These are phyloP conservation scores for Tauraco erythrolophus DNA, from an alignment of 2,113 vertebrate genomes.

Conservation along the genomic window DNA sequence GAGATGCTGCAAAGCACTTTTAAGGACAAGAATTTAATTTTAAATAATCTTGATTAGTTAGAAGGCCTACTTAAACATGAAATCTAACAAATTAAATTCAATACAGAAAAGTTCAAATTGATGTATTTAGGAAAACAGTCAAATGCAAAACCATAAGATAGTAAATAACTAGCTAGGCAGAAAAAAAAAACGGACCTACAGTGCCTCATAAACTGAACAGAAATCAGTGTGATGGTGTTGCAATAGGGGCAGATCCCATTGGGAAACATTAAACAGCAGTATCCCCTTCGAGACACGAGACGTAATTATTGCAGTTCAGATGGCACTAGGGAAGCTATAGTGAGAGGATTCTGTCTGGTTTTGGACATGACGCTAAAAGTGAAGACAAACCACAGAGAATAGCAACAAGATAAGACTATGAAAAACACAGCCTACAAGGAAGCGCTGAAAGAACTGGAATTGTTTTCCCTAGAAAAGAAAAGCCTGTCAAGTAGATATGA, in stretches of 20 bases:
- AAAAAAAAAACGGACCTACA: not conserved
- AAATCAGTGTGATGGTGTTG: not conserved
- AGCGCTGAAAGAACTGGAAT: not conserved
- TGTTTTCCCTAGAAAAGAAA: not conserved
- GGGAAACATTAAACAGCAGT: not conserved
- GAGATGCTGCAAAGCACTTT: not conserved
- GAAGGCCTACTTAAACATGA: not conserved
- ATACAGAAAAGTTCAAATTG: not conserved
- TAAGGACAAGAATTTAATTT: not conserved
- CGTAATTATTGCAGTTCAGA: not conserved
- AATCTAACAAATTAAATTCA: not conserved
- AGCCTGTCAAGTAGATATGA: not conserved
- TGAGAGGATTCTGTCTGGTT: not conserved
- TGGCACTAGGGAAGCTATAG: not conserved
- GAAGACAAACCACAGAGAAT: not conserved
- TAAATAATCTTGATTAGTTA: not conserved
- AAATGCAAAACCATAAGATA: not conserved
- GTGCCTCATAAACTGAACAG: not conserved
- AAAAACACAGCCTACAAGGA: not conserved
- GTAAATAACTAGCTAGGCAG: not conserved
- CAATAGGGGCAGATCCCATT: not conserved
- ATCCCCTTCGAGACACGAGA: not conserved
- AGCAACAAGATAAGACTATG: not conserved
- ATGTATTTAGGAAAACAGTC: not conserved
- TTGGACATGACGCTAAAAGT: not conserved